Conservation (phyloP, 2,888 invertebrate genomes). For the Cactoblastis cactorum region DNA sequence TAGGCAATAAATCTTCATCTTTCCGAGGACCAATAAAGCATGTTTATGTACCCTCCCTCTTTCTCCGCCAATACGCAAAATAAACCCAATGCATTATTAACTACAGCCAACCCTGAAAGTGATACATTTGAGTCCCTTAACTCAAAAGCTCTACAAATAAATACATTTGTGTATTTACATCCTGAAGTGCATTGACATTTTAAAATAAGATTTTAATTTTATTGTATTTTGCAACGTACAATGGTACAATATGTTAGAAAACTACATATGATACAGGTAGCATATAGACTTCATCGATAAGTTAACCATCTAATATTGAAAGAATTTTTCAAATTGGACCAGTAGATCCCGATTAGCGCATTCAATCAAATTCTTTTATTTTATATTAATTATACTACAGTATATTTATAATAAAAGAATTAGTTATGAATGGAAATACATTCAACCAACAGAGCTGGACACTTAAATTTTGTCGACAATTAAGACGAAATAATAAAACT, state of each 20-base stretch:
- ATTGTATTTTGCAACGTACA: background rate
- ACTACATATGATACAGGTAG: too few relatives aligned
- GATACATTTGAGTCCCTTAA: constrained; percentile 19
- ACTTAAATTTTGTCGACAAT: too few relatives aligned
- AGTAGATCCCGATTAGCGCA: too few relatives aligned
- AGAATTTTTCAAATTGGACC: too few relatives aligned
- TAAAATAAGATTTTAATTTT: background rate
- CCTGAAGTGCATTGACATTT: background rate
- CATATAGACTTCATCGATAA: too few relatives aligned
- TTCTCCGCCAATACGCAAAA: constrained; percentile 54
- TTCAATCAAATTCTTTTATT: too few relatives aligned
- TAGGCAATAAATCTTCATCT: constrained; percentile 11
- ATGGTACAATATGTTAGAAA: too few relatives aligned
- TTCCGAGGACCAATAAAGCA: constrained; percentile 45
- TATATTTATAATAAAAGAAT: too few relatives aligned
- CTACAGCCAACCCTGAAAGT: constrained; percentile 38
- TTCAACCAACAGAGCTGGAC: too few relatives aligned
- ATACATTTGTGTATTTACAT: background rate
- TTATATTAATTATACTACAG: too few relatives aligned
- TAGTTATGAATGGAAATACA: too few relatives aligned
- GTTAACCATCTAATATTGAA: too few relatives aligned
- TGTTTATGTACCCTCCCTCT: constrained; percentile 35
- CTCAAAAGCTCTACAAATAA: background rate
- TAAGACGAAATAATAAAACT: background rate
- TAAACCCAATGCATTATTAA: constrained; percentile 66